Base-by-base conservation (phyloP, 1,140 invertebrate genomes). In the Drosophila navojoa region DNA sequence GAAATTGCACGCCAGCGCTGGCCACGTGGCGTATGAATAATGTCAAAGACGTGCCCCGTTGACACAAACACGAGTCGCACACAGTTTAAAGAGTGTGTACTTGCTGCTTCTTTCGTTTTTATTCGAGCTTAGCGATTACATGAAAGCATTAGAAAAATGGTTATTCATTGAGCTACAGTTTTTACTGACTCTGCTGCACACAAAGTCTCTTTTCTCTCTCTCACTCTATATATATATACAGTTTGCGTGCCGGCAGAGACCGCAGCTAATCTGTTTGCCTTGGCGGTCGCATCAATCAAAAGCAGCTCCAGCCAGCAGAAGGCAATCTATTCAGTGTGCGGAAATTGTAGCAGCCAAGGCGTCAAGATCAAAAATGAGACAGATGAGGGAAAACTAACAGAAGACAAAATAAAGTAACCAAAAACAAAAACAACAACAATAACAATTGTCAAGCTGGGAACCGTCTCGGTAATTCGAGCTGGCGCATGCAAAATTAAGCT, bases 401-500 rank as follows among this genome's bases (percentile, higher is more conserved):
- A 38, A 13, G 2, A 38, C 35, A 38, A 38, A 38, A 13, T 11
- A 38, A 38, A 38, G 4, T 2, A 38, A 38, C 3, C 32, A 32
- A 32, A 7, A 32, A 32, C 32, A 32, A 32, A 7, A 32, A 32
- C 6, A 32, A 32, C 6, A 32, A 10, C 6, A 7, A 58, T 40
- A 61, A 49, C 22, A 42, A 72, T 32, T 25, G 52, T 55, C 77
- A 19, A 54, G 27, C 32, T 49, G 71, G 71, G 68, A 69, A 35
- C 35, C 38, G 59, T 60, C 45, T 64, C 58, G 79, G 71, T 77
- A 87, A 87, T 77, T 79, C 76, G 62, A 13, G 47, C 76, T 64
- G 52, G 40, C 75, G 61, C 79, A 87, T 87, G 84, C 82, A 87
- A 87, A 87, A 87, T 89, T 82, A 86, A 87, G 79, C 71, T 73